These are phyloP conservation scores for Epinotia ramella DNA, from an alignment of 2,888 invertebrate species.

Conservation along the genomic window DNA sequence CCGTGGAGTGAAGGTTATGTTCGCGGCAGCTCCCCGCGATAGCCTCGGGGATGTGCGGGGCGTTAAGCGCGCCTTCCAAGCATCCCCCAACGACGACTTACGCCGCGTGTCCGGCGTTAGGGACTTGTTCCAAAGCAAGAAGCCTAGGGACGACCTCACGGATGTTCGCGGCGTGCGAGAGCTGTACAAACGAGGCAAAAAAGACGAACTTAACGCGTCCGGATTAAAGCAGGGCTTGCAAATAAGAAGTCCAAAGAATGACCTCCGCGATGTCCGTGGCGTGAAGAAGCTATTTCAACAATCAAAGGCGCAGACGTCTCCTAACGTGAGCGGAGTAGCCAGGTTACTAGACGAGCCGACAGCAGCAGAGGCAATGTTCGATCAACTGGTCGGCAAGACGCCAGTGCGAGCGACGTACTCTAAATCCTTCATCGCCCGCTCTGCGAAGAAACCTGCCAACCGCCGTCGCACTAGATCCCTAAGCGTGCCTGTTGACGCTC, in stretches of 20 bases:
- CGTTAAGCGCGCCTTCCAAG: conserved; percentile 67
- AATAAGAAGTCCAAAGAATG: conserved; percentile 63
- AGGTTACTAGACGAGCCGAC: conserved; percentile 65
- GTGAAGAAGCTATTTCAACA: conserved; percentile 61
- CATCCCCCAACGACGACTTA: conserved; percentile 64
- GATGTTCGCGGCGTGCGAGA: conserved; percentile 71
- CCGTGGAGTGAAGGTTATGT: conserved; percentile 70
- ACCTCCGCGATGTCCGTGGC: conserved; percentile 67
- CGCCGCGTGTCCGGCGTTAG: conserved; percentile 54
- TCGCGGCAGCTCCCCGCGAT: conserved; percentile 68
- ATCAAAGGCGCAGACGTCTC: conserved; percentile 51
- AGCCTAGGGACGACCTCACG: conserved; percentile 64
- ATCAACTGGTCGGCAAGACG: conserved; percentile 64
- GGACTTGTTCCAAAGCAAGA: conserved; percentile 56
- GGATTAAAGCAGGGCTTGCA: conserved; percentile 65
- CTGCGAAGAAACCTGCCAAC: not conserved
- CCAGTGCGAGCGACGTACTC: conserved; percentile 64
- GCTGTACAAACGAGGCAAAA: conserved; percentile 62
- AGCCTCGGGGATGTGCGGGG: conserved; percentile 64
- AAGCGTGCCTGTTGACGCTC: conserved; percentile 57
- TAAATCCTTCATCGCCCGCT: conserved; percentile 59
- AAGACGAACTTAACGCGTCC: conserved; percentile 69
- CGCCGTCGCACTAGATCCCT: conserved; percentile 54
- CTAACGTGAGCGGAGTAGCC: conserved; percentile 72
- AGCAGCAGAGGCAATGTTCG: conserved; percentile 60